A percentile compares a stretch with the other conserved stretches of the same genome.
These are phyloP conservation scores for Beroe ovata DNA, from an alignment of 37 sponge, comb jelly and placozoan species.

Conservation along the genomic window DNA sequence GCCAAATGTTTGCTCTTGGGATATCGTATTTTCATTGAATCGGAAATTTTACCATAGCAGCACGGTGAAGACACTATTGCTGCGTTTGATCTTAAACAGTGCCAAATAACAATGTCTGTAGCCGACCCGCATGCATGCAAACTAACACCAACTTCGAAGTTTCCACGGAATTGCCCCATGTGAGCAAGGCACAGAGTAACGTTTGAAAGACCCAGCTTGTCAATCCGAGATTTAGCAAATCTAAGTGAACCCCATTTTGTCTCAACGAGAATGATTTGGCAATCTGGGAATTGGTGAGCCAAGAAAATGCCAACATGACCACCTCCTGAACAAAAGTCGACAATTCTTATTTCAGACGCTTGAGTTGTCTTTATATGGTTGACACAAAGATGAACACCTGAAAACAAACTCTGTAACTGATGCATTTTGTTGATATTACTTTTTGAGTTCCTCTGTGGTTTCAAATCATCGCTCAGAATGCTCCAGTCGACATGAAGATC, in stretches of 20 bases:
- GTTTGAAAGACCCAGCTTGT: conserved; percentile 19
- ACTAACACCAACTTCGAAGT: conserved; percentile 52
- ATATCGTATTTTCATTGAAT: neutral
- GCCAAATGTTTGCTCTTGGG: conserved; percentile 3
- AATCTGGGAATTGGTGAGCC: conserved; percentile 38
- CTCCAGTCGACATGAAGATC: conserved; percentile 20
- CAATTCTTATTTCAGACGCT: neutral
- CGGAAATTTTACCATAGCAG: conserved; percentile 27
- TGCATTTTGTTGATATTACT: conserved; percentile 61
- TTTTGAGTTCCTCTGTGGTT: neutral
- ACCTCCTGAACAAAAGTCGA: conserved; percentile 65
- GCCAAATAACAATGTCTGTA: neutral
- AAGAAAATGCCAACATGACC: conserved; percentile 54
- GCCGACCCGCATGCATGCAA: conserved; percentile 48
- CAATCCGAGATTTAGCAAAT: conserved; percentile 27
- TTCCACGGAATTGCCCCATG: conserved; percentile 15
- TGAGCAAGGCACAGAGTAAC: conserved; percentile 2
- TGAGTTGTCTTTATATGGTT: neutral
- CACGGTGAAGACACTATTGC: conserved; percentile 47
- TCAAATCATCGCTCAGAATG: neutral
- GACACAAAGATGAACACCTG: conserved; percentile 12
- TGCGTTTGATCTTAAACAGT: neutral
- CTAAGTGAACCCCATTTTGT: conserved; percentile 60
- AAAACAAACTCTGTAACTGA: conserved; percentile 20
- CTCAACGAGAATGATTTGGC: conserved; percentile 1